Evolutionary conservation across 2,797 vertebrate species (phyloP), one percentile per base, ranked within the genome.

Genomic region (Neopelma chrysocephalum): DNA sequence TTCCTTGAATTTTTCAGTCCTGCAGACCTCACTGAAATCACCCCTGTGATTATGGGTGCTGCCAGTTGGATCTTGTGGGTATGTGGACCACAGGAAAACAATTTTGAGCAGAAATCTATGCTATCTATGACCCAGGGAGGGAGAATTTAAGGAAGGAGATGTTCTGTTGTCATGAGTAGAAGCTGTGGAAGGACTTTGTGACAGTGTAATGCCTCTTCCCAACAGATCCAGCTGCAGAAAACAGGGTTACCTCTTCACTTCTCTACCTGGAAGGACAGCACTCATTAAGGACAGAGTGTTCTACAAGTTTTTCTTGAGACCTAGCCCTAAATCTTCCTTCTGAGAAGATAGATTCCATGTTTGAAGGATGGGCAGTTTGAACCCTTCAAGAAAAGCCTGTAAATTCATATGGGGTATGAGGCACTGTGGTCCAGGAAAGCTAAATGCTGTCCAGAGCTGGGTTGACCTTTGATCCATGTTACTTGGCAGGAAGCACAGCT

Each of bases 401-500:
- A 65, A 90, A 53, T 50, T 26, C 25, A 11, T 32, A 14, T 1
- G 3, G 34, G 47, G 34, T 10, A 20, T 54, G 53, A 72, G 57
- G 43, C 56, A 29, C 36, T 48, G 43, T 31, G 16, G 42, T 43
- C 13, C 14, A 68, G 61, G 82, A 42, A 79, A 90, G 50, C 45
- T 69, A 27, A 72, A 38, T 38, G 13, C 25, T 77, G 1, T 72
- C 68, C 20, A 71, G 57, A 57, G 18, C 21, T 32, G 34, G 29
- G 10, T 20, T 82, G 42, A 77, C 64, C 65, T 82, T 75, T 53
- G 54, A 6, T 56, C n/a, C 58, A 3, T 61, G 94, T 87, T 89
- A 47, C 76, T 91, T 68, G 97, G 88, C 79, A 98, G 97, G 98
- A 98, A 95, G 96, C 96, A 65, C 94, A 92, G 58, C 94, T 99